Base-by-base conservation (phyloP, 2,888 invertebrate genomes). In the Aricia artaxerxes region DNA sequence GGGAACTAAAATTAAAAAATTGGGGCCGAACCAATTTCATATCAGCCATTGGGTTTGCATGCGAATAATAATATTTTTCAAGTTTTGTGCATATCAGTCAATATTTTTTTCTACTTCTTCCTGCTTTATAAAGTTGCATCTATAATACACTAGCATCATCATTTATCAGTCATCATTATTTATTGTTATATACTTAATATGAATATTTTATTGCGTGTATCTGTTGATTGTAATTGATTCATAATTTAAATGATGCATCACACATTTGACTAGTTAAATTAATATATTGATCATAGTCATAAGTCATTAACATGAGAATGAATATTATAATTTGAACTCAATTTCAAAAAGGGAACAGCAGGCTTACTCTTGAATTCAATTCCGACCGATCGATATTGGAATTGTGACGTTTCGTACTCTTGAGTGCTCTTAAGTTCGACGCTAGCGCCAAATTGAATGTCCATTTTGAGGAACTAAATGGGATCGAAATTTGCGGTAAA, bases 31-130 rank as follows among this genome's bases (percentile, higher is more conserved):
- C 35, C 16, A 11, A 69, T 69, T 38, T 38, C 13, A 69, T 69
- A 44, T 6, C 24, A 76, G 76, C 76, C 76, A 76, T 53, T 16
- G n/a, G 49, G 61, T 44, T 78, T 61, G 61, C 61, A 78, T 64
- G 44, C 40, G 2, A 60, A 64, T 64, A 31, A 31, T 31, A 9
- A 64, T 64, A 11, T 9, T 64, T 61, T 11, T 24, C 7, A 61
- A 61, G 24, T 64, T 31, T 64, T 31, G 0, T 64, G 64, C 64
- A 3, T 60, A 60, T 31, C 31, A 64, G 11, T 64, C 3, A 64
- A 31, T 31, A 64, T 31, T 31, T 6, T 64, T 64, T 31, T 57
- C 3, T 9, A 64, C 64, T 4, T 31, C 1, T 64, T 64, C 31
- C 64, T 11, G 64, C 64, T 64, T 64, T 31, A 31, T 64, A 64